phyloP scores from a whole-genome alignment of 2,797 vertebrate genomes.

The Odontamblyopus lacepedii region DNA sequence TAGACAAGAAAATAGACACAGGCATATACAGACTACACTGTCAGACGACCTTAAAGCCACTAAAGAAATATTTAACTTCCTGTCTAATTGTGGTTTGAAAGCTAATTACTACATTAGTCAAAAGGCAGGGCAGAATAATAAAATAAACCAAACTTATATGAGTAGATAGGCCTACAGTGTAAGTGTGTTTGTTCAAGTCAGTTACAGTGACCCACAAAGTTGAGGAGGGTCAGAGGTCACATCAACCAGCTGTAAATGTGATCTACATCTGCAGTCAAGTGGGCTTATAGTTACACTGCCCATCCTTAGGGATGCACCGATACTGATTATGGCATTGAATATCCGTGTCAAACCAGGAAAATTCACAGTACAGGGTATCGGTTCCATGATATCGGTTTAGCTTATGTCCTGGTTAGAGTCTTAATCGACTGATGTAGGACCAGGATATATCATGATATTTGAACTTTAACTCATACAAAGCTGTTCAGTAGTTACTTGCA shows the following conservation, averaged over 20 bases:
- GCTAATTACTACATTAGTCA: conserved; percentile 26
- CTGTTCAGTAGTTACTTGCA: too few relatives aligned
- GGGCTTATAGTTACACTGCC: not conserved
- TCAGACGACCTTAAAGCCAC: conserved; percentile 31
- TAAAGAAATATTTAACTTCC: conserved; percentile 57
- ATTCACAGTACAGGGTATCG: too few relatives aligned
- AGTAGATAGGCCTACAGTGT: not conserved
- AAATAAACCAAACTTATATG: conserved; percentile 2
- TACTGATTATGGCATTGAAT: too few relatives aligned
- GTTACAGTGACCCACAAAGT: not conserved
- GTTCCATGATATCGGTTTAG: too few relatives aligned
- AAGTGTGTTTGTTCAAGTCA: conserved; percentile 9
- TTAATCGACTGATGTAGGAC: too few relatives aligned
- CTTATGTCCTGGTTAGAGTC: too few relatives aligned
- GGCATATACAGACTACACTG: conserved; percentile 13
- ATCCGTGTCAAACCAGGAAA: too few relatives aligned
- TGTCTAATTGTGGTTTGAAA: conserved; percentile 43
- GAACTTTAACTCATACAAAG: too few relatives aligned
- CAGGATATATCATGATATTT: too few relatives aligned
- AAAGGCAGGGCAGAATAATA: not conserved
- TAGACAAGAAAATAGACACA: conserved; percentile 57
- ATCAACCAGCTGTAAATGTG: not conserved
- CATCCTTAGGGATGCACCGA: too few relatives aligned
- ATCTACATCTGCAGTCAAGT: not conserved
- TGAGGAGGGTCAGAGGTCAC: not conserved